phyloP scores from a whole-genome alignment of 37 sponge, comb jelly and placozoan genomes.

The Tethya wilhelma region DNA sequence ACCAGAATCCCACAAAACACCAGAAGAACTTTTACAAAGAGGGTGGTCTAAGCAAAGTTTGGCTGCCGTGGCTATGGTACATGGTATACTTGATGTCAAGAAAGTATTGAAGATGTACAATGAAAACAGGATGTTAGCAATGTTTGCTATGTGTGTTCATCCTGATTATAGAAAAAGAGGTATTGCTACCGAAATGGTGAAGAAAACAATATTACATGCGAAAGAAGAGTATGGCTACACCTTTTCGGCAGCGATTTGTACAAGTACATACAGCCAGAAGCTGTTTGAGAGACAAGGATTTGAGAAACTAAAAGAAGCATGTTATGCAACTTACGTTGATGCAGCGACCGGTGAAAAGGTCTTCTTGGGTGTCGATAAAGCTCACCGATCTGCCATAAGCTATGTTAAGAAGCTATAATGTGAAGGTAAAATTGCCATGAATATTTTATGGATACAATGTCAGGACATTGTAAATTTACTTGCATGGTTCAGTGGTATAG shows the following conservation, averaged over 20 bases:
- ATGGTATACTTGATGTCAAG: not conserved
- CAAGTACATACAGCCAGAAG: not conserved
- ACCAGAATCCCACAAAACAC: not conserved
- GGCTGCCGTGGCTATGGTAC: not conserved
- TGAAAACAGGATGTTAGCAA: conserved; percentile 5
- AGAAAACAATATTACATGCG: not conserved
- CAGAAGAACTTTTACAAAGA: not conserved
- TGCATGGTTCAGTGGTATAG: too few species aligned
- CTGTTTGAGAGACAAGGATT: conserved; percentile 9
- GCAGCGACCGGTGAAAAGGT: not conserved
- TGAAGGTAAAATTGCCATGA: too few species aligned
- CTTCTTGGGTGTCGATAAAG: not conserved
- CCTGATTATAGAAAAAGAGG: not conserved
- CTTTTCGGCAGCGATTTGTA: conserved; percentile 2
- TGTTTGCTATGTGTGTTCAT: conserved; percentile 6
- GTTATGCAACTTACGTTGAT: conserved; percentile 2
- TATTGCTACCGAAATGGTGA: conserved; percentile 7
- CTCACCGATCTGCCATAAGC: not conserved
- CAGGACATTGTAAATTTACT: too few species aligned
- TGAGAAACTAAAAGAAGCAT: not conserved
- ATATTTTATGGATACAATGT: too few species aligned
- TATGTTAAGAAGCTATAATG: conserved; percentile 2
- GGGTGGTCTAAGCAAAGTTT: not conserved
- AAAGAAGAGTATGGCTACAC: not conserved
- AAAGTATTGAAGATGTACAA: not conserved